These are phyloP conservation scores for Lepidocyrtinus sp. DNA, from an alignment of 2,888 invertebrate species.

Conservation along the genomic window DNA sequence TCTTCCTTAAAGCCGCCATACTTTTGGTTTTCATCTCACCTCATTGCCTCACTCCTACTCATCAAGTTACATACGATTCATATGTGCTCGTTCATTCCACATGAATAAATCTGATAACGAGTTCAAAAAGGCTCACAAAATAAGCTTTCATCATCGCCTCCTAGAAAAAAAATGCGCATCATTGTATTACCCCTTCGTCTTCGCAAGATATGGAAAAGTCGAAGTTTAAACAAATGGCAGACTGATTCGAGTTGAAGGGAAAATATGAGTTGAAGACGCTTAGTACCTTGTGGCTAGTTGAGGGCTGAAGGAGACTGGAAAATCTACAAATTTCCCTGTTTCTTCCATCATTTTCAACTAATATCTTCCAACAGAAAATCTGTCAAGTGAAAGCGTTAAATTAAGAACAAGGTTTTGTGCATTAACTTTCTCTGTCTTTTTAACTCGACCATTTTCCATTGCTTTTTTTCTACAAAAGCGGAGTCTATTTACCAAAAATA, in stretches of 20 bases:
- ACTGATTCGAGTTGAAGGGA: neutral
- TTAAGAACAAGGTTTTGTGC: no score
- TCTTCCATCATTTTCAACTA: neutral
- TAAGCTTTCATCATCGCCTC: conserved; percentile 37
- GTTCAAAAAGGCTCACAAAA: conserved; percentile 33
- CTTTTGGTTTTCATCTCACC: neutral
- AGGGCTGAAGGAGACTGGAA: conserved; percentile 20
- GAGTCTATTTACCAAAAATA: no score
- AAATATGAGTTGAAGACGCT: neutral
- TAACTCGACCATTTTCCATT: no score
- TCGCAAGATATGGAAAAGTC: neutral
- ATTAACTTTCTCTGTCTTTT: no score
- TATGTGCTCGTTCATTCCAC: conserved; percentile 29
- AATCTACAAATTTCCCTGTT: neutral
- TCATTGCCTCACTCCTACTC: neutral
- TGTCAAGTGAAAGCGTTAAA: no score
- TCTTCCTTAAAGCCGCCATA: neutral
- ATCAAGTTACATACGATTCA: neutral
- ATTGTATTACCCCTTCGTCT: conserved; percentile 24
- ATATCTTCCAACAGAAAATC: no score
- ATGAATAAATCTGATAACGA: conserved; percentile 38
- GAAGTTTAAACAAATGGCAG: neutral
- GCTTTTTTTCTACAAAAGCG: no score
- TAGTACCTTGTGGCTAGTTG: neutral
- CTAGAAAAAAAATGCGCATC: conserved; percentile 40